Percentiles rank a stretch among this genome's conserved stretches.
phyloP scores from a whole-genome alignment of 2,113 vertebrate species.

The Spea multiplicata region DNA sequence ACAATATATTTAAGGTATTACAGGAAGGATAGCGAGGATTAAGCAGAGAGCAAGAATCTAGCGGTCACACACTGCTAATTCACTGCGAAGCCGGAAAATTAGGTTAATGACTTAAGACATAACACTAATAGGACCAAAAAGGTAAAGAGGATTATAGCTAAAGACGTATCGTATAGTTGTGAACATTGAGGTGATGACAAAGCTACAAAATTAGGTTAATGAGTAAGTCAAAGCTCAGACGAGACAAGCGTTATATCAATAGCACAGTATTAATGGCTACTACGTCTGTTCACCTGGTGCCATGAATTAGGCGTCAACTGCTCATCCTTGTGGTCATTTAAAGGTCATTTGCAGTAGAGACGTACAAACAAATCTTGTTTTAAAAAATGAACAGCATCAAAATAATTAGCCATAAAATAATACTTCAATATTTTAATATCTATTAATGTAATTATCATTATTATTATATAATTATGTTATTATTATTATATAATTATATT shows the following conservation, averaged over 20 bases:
- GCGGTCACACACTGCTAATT: not conserved
- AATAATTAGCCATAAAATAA: too few relatives aligned
- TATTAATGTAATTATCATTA: too few relatives aligned
- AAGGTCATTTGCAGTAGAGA: too few relatives aligned
- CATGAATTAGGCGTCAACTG: too few relatives aligned
- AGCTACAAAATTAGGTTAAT: constrained; percentile 6
- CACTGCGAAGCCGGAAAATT: constrained; percentile 9
- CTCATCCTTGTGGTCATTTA: too few relatives aligned
- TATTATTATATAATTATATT: too few relatives aligned
- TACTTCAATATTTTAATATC: too few relatives aligned
- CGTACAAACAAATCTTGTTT: too few relatives aligned
- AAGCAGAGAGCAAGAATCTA: not conserved
- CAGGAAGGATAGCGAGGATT: not conserved
- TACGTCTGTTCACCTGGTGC: too few relatives aligned
- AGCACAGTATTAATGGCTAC: too few relatives aligned
- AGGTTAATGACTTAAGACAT: constrained; percentile 12
- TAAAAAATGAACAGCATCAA: too few relatives aligned
- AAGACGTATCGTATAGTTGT: not conserved
- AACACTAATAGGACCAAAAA: constrained; percentile 13
- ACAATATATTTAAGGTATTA: not conserved
- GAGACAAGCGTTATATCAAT: not conserved
- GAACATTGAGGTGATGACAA: not conserved
- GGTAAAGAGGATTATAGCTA: constrained; percentile 18
- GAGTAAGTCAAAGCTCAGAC: not conserved
- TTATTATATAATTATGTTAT: too few relatives aligned